Percentiles rank a stretch among this genome's conserved stretches.
These are phyloP conservation scores for Zhuqinia jingwanae DNA, from an alignment of 2,888 invertebrate species.

Conservation along the genomic window DNA sequence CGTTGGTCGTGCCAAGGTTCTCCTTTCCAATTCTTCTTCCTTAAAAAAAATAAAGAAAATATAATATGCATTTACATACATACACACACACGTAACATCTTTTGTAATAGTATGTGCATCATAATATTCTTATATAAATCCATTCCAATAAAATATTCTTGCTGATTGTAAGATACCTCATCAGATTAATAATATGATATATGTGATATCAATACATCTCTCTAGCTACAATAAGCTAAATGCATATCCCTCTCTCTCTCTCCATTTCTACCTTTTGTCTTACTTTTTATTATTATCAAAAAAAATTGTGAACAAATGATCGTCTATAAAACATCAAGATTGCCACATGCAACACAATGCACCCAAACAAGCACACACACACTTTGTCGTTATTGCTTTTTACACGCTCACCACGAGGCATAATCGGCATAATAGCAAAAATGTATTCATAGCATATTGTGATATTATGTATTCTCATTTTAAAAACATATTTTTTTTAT, in stretches of 20 bases:
- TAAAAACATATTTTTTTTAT: constrained; percentile 41
- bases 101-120: too few relatives aligned
- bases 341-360: constrained; percentile 14
- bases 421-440: neutral
- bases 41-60: constrained; percentile 70
- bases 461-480: constrained; percentile 41
- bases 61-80: too few relatives aligned
- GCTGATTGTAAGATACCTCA: neutral
- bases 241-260: neutral
- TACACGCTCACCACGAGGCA: neutral
- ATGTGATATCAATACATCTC: neutral
- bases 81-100: constrained; percentile 48
- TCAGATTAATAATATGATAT: neutral
- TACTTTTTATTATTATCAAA: constrained; percentile 10
- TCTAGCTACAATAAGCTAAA: too few relatives aligned
- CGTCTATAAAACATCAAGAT: constrained; percentile 9
- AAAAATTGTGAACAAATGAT: constrained; percentile 17
- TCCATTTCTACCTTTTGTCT: constrained; percentile 10
- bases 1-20: constrained; percentile 73
- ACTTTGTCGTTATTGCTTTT: too few relatives aligned
- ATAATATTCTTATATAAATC: too few relatives aligned
- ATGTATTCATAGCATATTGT: neutral
- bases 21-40: constrained; percentile 75
- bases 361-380: constrained; percentile 18
- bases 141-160: constrained; percentile 2